Conservation (phyloP, 2,888 invertebrate genomes). For the Chymomyza procnemis region DNA sequence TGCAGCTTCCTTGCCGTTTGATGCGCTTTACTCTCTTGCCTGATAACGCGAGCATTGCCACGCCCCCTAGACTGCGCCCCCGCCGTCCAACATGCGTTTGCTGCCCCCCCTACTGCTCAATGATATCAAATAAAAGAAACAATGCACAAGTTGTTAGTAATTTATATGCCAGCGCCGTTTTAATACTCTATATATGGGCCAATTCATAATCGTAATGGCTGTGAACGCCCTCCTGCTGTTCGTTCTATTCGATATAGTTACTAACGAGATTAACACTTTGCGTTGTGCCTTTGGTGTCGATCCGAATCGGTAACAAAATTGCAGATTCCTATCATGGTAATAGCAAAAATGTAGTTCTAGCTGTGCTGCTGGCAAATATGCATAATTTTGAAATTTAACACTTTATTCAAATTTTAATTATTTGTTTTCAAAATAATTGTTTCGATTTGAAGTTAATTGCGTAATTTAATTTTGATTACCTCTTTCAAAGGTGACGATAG, state of each 20-base stretch:
- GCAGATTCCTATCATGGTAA: neutral
- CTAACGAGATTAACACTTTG: neutral
- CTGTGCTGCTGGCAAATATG: neutral
- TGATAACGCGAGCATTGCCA: slow-evolving; percentile 48
- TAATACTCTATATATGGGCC: neutral
- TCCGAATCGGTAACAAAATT: neutral
- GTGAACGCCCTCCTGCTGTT: neutral
- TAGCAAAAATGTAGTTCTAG: neutral
- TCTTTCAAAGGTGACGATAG: too few relatives aligned
- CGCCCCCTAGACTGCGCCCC: neutral
- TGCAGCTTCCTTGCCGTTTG: slow-evolving; percentile 48
- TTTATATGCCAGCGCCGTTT: neutral
- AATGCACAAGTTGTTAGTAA: neutral
- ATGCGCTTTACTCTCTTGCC: slow-evolving; percentile 27
- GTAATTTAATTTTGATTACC: too few relatives aligned
- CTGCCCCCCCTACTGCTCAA: slow-evolving; percentile 64
- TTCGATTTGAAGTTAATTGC: too few relatives aligned
- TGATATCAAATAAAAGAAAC: slow-evolving; percentile 52
- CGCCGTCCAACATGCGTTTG: slow-evolving; percentile 2
- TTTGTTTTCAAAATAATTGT: too few relatives aligned
- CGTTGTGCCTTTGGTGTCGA: neutral
- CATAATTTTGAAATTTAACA: too few relatives aligned
- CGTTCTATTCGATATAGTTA: neutral
- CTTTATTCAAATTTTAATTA: too few relatives aligned
- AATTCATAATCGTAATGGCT: neutral